Conservation (phyloP, 1,140 invertebrate species). For the Drosophila navojoa region DNA sequence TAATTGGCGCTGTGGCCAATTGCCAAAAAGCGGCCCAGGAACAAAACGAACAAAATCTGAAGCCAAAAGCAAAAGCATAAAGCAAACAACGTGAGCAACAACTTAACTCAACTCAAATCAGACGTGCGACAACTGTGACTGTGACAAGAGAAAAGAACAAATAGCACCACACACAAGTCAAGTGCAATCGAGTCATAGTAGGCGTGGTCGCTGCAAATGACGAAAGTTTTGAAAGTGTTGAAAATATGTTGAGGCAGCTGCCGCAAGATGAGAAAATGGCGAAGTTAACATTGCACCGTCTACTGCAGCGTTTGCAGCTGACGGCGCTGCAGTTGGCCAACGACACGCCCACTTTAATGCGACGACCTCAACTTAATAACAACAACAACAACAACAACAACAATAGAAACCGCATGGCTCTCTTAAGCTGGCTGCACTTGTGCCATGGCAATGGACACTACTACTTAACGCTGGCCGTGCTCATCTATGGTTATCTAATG, state of each 20-base stretch:
- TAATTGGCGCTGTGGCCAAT: slow-evolving; percentile 64
- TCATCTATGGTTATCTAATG: slow-evolving; percentile 76
- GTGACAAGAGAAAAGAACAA: slow-evolving; percentile 13
- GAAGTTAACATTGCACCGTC: slow-evolving; percentile 74
- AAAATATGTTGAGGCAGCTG: slow-evolving; percentile 51
- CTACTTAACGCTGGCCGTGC: slow-evolving; percentile 57
- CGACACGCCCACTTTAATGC: slow-evolving; percentile 32
- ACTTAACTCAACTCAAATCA: slow-evolving; percentile 17
- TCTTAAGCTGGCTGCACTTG: slow-evolving; percentile 61
- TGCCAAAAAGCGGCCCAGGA: slow-evolving; percentile 34
- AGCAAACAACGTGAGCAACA: slow-evolving; percentile 10
- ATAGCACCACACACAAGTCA: slow-evolving; percentile 2
- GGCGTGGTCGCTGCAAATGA: slow-evolving; percentile 56
- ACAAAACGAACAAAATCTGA: not conserved
- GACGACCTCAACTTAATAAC: slow-evolving; percentile 32
- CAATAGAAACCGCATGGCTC: slow-evolving; percentile 48
- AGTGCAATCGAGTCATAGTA: slow-evolving; percentile 7
- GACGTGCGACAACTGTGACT: slow-evolving; percentile 28
- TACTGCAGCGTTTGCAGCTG: slow-evolving; percentile 69
- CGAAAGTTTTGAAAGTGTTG: slow-evolving; percentile 67
- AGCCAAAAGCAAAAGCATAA: slow-evolving; percentile 9
- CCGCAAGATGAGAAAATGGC: slow-evolving; percentile 71
- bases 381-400: slow-evolving; percentile 47
- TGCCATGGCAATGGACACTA: slow-evolving; percentile 59
- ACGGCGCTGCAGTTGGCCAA: slow-evolving; percentile 59